Evolutionary conservation across 2,113 vertebrate species (phyloP), one percentile per base, ranked within the genome.

Genomic region (Arenaria interpres): DNA sequence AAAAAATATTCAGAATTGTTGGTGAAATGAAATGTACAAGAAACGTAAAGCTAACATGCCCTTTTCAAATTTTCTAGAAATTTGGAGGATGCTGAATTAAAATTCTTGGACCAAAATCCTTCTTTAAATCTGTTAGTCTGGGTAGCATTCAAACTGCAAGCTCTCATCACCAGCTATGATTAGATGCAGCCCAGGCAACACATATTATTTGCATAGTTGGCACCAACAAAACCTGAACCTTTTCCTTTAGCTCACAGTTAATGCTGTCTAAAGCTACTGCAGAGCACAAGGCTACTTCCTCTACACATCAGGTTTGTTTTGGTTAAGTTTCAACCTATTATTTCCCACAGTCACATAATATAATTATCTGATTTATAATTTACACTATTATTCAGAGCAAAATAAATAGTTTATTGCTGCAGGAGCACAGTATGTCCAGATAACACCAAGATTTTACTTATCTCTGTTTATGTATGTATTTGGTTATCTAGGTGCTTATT

Each of bases 321-420:
- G 79, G 83, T 90, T 89, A 59, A 45, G 20, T 77, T 92, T 92
- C 76, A 88, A 63, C 75, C 68, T 53, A 75, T 84, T 68, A 88
- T 88, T 91, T 90, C 56, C 63, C 6, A 3, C 64, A 92, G 75
- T 46, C 90, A 88, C 68, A 32, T 37, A 72, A 46, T 53, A 46
- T 79, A 81, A 96, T 81, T 93, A 86, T 46, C 88, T 86, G 88
- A 94, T 93, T 68, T 89, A 74, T 92, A 90, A 95, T 94, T 95
- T 77, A 90, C 1, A 0, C 59, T 68, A 24, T 62, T 95, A 64
- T 96, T 89, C 69, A 78, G 45, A 84, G 85, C n/a, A 72, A 46
- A 66, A 88, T 80, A 76, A 96, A 95, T 75, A 90, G 72, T 90
- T 90, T 59, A 74, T 91, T 92, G 56, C 72, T 71, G 56, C 59